Conservation (phyloP, 2,797 vertebrate genomes). For the Catamblyrhynchus diadema region DNA sequence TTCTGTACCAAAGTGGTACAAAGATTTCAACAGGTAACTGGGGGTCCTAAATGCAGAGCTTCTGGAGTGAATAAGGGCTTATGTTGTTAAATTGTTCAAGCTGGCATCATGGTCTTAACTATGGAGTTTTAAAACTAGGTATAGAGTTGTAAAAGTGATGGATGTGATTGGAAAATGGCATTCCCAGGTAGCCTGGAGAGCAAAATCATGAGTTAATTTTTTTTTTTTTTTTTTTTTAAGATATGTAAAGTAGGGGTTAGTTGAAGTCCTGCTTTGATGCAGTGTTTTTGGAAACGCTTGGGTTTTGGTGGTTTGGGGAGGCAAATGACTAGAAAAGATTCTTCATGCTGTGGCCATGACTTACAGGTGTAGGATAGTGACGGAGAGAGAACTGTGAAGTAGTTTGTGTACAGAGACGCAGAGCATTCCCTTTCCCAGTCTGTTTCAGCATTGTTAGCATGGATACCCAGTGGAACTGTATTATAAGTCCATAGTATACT, state of each 20-base stretch:
- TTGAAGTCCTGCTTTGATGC: not conserved
- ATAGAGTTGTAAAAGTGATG: not conserved
- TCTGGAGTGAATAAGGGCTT: not conserved
- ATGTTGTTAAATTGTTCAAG: not conserved
- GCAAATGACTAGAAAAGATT: not conserved
- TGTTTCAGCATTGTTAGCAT: not conserved
- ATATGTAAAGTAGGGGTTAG: not conserved
- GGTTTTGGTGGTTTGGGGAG: not conserved
- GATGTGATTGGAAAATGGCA: not conserved
- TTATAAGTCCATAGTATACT: not conserved
- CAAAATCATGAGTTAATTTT: not conserved
- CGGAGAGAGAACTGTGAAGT: not conserved
- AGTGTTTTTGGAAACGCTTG: not conserved
- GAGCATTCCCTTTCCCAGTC: not conserved
- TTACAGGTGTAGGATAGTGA: not conserved
- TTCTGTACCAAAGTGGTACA: not conserved
- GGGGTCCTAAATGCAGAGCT: not conserved
- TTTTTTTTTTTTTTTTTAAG: too few species aligned
- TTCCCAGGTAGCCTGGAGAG: not conserved
- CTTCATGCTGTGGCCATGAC: accelerated
- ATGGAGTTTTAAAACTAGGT: not conserved
- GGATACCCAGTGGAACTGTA: not conserved
- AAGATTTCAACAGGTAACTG: not conserved
- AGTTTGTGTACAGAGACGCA: not conserved
- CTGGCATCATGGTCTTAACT: not conserved